A percentile compares a stretch with the other conserved stretches of the same genome.
These are phyloP conservation scores for Lepidurus apus DNA, from an alignment of 1,140 invertebrate species.

Conservation along the genomic window DNA sequence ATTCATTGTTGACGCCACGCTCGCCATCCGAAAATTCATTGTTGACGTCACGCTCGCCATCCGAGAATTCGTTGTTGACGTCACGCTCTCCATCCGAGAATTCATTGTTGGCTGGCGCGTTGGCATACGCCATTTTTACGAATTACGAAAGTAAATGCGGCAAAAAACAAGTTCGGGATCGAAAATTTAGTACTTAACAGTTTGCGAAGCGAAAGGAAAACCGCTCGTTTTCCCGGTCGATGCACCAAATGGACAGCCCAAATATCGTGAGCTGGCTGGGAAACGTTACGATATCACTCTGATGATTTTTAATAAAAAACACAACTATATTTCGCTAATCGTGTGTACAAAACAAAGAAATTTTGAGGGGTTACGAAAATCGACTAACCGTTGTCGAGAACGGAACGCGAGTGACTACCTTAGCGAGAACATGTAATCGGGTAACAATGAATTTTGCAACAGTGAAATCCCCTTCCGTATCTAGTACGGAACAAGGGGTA, in stretches of 20 bases:
- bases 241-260: neutral
- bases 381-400: too few relatives aligned
- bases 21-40: neutral
- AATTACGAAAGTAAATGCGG: neutral
- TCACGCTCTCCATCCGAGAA: too few relatives aligned
- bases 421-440: too few relatives aligned
- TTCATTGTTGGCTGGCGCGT: neutral
- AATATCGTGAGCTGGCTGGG: neutral
- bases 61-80: too few relatives aligned
- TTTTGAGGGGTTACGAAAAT: too few relatives aligned
- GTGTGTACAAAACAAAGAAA: too few relatives aligned
- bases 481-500: too few relatives aligned
- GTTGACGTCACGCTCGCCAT: neutral
- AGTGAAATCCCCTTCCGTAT: too few relatives aligned
- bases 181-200: neutral
- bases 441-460: too few relatives aligned
- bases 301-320: too few relatives aligned
- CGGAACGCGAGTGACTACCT: too few relatives aligned
- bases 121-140: neutral
- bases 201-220: neutral
- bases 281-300: neutral
- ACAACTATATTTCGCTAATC: too few relatives aligned
- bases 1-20: neutral
- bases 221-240: neutral
- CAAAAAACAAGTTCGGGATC: neutral